phyloP scores from a whole-genome alignment of 2,113 vertebrate genomes.

The Boulengeromyrus knoepffleri region DNA sequence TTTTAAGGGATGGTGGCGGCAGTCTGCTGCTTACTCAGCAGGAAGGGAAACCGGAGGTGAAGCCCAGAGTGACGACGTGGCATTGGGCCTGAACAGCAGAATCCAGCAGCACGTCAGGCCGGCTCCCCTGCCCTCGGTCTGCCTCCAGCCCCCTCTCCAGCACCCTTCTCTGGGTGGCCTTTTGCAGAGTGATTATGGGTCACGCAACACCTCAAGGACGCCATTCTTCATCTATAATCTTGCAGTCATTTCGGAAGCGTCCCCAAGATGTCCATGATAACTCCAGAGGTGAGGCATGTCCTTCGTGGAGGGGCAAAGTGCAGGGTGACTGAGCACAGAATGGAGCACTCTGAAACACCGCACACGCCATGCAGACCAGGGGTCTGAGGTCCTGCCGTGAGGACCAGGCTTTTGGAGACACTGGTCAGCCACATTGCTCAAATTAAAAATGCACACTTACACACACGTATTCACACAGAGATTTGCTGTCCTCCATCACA shows the following conservation, averaged over 20 bases:
- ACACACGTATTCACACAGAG: neutral
- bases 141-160: neutral
- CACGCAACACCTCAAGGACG: neutral
- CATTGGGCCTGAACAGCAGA: neutral
- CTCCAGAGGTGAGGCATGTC: neutral
- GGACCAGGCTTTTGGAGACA: neutral
- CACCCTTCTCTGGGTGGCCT: neutral
- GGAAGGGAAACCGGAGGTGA: neutral
- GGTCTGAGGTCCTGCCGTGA: neutral
- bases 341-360: accelerated
- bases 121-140: neutral
- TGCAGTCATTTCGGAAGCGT: neutral
- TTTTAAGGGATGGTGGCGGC: neutral
- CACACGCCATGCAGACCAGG: neutral
- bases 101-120: neutral
- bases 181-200: neutral
- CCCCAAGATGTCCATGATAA: neutral
- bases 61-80: neutral
- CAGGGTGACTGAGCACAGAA: neutral
- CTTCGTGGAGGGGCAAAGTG: neutral
- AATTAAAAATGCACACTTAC: neutral
- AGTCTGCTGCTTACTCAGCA: neutral
- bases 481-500: neutral
- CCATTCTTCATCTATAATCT: neutral
- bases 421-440: neutral